phyloP scores from a whole-genome alignment of 2,888 invertebrate genomes.

The Danaus chrysippus region DNA sequence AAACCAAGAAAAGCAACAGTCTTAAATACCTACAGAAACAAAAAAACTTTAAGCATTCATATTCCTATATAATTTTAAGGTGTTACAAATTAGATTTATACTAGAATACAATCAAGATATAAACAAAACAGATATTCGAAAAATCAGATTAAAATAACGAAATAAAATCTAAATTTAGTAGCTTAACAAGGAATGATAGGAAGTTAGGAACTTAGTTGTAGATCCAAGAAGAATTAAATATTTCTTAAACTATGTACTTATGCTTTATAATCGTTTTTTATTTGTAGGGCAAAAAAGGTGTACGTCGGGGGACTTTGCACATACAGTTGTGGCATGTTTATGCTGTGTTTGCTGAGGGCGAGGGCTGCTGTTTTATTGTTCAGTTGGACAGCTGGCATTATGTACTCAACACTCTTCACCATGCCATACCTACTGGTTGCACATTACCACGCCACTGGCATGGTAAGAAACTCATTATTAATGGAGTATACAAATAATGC shows the following conservation, averaged over 20 bases:
- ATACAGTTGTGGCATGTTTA: conserved; percentile 92
- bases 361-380: conserved; percentile 90
- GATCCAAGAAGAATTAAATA: too few species aligned
- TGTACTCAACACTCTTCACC: conserved; percentile 98
- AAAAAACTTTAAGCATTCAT: too few species aligned
- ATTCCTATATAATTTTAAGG: not conserved
- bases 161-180: too few species aligned
- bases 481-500: not conserved
- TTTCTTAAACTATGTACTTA: too few species aligned
- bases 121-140: too few species aligned
- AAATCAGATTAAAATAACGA: too few species aligned
- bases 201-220: too few species aligned
- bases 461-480: conserved; percentile 77
- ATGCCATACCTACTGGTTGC: conserved; percentile 97
- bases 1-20: not conserved
- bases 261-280: conserved; percentile 3
- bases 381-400: conserved; percentile 96
- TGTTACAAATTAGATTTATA: not conserved
- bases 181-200: too few species aligned
- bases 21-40: too few species aligned
- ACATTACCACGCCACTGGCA: conserved; percentile 94
- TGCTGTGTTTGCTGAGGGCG: conserved; percentile 89
- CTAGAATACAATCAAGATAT: too few species aligned
- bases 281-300: conserved; percentile 88
- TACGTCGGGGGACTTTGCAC: conserved; percentile 94